Evolutionary conservation across 2,797 vertebrate genomes (phyloP), one percentile per base, ranked within the genome.

Genomic region (Gymnoscopelus braueri): DNA sequence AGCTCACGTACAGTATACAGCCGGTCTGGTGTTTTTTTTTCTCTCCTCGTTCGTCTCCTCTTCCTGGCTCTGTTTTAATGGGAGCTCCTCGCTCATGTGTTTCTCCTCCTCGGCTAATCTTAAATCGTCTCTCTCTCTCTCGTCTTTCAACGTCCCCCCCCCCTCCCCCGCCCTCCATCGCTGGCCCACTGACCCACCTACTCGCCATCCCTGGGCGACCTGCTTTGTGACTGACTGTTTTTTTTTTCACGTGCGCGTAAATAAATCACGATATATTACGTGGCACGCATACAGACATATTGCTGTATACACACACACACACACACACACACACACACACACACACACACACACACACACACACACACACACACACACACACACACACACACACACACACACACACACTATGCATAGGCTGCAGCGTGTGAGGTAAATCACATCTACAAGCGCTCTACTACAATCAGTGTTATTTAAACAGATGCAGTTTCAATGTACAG

Each of bases 161-260:
- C 19, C 19, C 52, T n/a, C 26, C 63, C 72, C 57, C 35, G 60
- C 69, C 59, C 54, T 59, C 66, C 52, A 60, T 63, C 71, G 26
- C 32, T 89, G 85, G 64, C 82, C 77, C 72, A 82, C 77, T 87
- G 86, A 87, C 87, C 85, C 69, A 84, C 19, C 84, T 85, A 75
- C 35, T 65, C 74, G 72, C 63, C 66, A 65, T 74, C 52, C 73
- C 57, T 60, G 12, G 65, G 51, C 87, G 77, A 84, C 84, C 80
- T 19, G 63, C 69, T 75, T 71, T 68, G 66, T 60, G 15, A 51
- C 56, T 67, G 35, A 15, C 64, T 75, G 60, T 26, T 26, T 3
- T 26, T 26, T 26, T 3, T 3, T 8, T 8, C 35, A 39, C 35
- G 35, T 39, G 35, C 35, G 0, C 35, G 35, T 39, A 39, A 39